A percentile compares a stretch with the other conserved stretches of the same genome.
phyloP scores from a whole-genome alignment of 1,140 invertebrate genomes.

The Bacillus rossius region DNA sequence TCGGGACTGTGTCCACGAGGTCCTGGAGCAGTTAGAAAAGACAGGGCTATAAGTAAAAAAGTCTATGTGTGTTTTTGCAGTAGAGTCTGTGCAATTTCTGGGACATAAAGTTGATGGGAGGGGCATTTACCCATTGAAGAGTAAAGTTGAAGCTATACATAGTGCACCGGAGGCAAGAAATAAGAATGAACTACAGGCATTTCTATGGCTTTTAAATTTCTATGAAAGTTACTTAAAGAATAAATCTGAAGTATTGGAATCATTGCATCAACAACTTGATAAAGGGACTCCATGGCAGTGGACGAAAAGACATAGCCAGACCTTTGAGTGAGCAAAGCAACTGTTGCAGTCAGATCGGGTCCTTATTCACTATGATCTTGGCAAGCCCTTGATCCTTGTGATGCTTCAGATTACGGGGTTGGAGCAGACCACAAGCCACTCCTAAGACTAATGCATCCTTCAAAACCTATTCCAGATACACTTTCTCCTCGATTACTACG shows the following conservation, averaged over 20 bases:
- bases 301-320: conserved; percentile 24
- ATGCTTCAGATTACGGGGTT: conserved; percentile 33
- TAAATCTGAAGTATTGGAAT: conserved; percentile 26
- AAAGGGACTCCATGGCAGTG: conserved; percentile 29
- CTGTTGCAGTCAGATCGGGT: conserved; percentile 14
- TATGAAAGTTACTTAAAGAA: conserved; percentile 12
- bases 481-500: conserved; percentile 23
- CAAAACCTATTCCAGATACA: conserved; percentile 25
- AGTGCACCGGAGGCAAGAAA: neutral
- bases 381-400: conserved; percentile 24
- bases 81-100: conserved; percentile 18
- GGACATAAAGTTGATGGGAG: conserved; percentile 12
- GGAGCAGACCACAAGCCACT: conserved; percentile 41
- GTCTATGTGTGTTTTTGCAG: conserved; percentile 20
- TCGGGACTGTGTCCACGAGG: conserved; percentile 6
- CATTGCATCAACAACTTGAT: conserved; percentile 24
- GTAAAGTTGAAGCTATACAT: conserved; percentile 17
- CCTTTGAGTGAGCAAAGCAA: conserved; percentile 27
- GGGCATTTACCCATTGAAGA: conserved; percentile 13
- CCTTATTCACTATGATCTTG: conserved; percentile 30
- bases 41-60: conserved; percentile 15
- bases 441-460: conserved; percentile 25
- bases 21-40: conserved; percentile 11
- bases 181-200: neutral
- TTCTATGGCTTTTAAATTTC: conserved; percentile 2